Evolutionary conservation across 2,888 invertebrate species (phyloP).

Genomic region (Pandemis corylana): DNA sequence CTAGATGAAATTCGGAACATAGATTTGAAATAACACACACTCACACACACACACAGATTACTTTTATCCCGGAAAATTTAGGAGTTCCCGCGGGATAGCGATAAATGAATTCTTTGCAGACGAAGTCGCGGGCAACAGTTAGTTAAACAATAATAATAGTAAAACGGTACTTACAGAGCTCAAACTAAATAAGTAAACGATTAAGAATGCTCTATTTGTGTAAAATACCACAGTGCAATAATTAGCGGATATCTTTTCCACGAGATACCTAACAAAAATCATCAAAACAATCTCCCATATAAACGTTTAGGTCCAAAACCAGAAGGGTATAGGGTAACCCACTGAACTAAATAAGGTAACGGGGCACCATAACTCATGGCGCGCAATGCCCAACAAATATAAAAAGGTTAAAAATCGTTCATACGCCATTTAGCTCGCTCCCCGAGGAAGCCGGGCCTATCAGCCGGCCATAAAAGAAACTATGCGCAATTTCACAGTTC

Average conservation of each 20-base stretch:
- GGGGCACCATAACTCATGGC: constrained; percentile 2
- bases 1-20: too few species aligned
- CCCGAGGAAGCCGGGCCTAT: constrained; percentile 24
- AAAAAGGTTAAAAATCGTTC: constrained; percentile 36
- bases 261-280: neutral
- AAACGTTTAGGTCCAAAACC: neutral
- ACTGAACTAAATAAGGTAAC: constrained; percentile 4
- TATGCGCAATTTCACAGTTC: constrained; percentile 39
- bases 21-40: too few species aligned
- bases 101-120: too few species aligned
- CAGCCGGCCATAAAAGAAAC: constrained; percentile 34
- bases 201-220: too few species aligned
- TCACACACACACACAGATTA: too few species aligned
- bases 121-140: too few species aligned
- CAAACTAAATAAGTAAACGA: too few species aligned
- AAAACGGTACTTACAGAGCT: too few species aligned
- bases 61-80: too few species aligned
- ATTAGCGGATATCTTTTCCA: neutral
- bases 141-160: too few species aligned
- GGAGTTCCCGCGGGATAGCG: too few species aligned
- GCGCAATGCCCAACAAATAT: constrained; percentile 15
- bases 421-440: constrained; percentile 34
- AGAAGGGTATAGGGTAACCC: neutral
- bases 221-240: too few species aligned
- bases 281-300: neutral